These are phyloP conservation scores for Caenorhabditis uteleia DNA, from an alignment of 2,888 invertebrate genomes.

Conservation along the genomic window DNA sequence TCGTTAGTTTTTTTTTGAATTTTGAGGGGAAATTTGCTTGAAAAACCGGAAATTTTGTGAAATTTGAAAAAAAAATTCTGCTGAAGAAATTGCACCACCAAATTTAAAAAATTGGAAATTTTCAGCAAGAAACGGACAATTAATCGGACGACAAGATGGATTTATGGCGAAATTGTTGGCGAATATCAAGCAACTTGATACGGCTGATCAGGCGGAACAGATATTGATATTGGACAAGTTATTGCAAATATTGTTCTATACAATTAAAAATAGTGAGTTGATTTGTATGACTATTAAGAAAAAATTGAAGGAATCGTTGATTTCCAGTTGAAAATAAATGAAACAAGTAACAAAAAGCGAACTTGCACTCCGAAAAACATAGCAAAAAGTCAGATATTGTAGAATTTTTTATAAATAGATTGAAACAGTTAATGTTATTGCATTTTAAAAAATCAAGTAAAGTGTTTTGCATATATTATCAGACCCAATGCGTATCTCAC, in stretches of 20 bases:
- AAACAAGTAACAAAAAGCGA: background rate
- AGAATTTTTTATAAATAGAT: background rate
- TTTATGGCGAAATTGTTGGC: constrained; percentile 18
- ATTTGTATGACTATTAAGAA: no score
- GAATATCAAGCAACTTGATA: constrained; percentile 15
- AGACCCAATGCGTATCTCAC: no score
- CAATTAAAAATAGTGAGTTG: constrained; percentile 61
- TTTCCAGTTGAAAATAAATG: background rate
- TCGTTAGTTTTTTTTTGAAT: constrained; percentile 16
- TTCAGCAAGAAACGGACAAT: constrained; percentile 58
- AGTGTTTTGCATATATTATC: no score
- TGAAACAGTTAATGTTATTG: background rate
- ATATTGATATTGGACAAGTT: constrained; percentile 47
- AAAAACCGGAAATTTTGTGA: background rate
- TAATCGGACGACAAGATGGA: constrained; percentile 48
- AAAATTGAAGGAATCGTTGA: background rate
- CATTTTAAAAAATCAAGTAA: background rate
- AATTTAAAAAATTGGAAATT: background rate
- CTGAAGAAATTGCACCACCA: constrained; percentile 1
- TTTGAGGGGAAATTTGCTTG: background rate
- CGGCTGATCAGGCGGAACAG: constrained; percentile 12
- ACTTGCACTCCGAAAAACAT: background rate
- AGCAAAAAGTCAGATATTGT: background rate
- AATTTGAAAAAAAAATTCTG: background rate
- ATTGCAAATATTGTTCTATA: constrained; percentile 59